Conservation (phyloP, 2,113 vertebrate genomes). For the Leptocoma aspasia region DNA sequence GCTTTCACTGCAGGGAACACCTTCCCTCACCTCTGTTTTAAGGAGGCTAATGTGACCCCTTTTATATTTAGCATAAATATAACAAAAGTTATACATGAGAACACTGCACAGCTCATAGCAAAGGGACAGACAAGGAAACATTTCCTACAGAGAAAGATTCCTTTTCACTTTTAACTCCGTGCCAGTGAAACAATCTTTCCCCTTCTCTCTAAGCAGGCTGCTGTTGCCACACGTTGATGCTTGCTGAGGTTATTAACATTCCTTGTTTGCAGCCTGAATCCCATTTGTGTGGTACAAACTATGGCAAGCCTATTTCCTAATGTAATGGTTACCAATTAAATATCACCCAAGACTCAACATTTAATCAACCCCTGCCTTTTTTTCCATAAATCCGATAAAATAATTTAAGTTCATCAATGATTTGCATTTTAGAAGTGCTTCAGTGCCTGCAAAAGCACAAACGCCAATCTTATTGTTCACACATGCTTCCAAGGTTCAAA, state of each 20-base stretch:
- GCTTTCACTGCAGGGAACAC: not conserved
- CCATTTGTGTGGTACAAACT: not conserved
- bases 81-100: not conserved
- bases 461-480: not conserved
- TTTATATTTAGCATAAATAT: not conserved
- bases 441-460: not conserved
- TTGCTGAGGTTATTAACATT: not conserved
- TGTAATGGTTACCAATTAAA: not conserved
- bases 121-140: not conserved
- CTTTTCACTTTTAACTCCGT: not conserved
- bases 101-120: not conserved
- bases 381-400: not conserved
- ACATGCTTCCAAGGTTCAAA: not conserved
- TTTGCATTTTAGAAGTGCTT: slow-evolving; percentile 3
- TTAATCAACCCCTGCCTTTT: slow-evolving; percentile 9
- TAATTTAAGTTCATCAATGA: not conserved
- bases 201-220: not conserved
- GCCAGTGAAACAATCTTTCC: not conserved
- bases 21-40: not conserved
- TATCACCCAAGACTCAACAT: not conserved
- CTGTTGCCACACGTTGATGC: not conserved
- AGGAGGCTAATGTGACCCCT: not conserved
- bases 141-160: not conserved
- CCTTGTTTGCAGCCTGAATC: not conserved
- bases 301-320: not conserved